Conservation (phyloP, 2,797 vertebrate genomes). For the Myioborus miniatus region DNA sequence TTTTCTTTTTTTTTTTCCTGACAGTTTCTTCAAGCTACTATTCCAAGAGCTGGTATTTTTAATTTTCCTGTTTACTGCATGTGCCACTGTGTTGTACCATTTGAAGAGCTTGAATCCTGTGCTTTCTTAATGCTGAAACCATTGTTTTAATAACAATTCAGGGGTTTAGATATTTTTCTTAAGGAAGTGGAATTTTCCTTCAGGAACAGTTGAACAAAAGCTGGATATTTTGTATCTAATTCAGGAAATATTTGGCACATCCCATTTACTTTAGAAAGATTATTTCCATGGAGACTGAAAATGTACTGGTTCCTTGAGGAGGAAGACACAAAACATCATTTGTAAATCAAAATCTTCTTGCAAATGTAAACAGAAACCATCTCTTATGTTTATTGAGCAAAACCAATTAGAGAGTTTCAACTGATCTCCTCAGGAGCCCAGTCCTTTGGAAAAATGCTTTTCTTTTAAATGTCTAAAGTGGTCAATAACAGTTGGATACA, state of each 20-base stretch:
- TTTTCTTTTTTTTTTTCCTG: no score
- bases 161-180: neutral
- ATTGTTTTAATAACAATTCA: neutral
- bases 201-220: neutral
- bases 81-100: neutral
- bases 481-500: neutral
- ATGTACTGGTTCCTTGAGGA: neutral
- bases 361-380: neutral
- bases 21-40: neutral
- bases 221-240: neutral
- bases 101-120: neutral
- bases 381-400: neutral
- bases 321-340: neutral
- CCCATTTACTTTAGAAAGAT: neutral
- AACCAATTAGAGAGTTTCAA: neutral
- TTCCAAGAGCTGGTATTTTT: neutral
- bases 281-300: constrained; percentile 10
- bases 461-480: neutral
- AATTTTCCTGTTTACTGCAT: neutral
- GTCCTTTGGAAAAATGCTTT: neutral
- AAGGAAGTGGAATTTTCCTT: neutral
- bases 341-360: neutral
- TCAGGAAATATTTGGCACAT: neutral
- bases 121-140: neutral
- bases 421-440: neutral